phyloP scores from a whole-genome alignment of 2,888 invertebrate species.

The Anaspis maculata region DNA sequence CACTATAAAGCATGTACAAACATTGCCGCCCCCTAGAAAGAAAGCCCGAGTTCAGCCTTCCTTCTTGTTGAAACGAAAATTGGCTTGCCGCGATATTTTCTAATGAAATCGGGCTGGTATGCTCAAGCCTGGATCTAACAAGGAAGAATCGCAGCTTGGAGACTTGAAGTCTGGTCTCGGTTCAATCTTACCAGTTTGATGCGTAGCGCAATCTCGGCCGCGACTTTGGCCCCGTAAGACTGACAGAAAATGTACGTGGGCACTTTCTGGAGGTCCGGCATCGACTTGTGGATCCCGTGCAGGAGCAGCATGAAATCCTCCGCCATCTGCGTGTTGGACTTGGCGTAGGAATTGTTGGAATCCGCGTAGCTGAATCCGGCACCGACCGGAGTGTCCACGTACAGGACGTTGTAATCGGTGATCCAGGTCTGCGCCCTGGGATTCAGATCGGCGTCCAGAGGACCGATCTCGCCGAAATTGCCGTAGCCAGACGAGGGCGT shows the following conservation, averaged over 20 bases:
- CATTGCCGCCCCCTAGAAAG: too few species aligned
- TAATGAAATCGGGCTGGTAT: too few species aligned
- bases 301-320: constrained; percentile 67
- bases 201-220: constrained; percentile 80
- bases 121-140: too few species aligned
- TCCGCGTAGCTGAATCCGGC: constrained; percentile 74
- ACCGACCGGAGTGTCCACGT: constrained; percentile 87
- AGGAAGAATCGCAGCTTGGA: too few species aligned
- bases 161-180: too few species aligned
- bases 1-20: too few species aligned
- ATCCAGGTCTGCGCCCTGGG: constrained; percentile 50
- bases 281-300: constrained; percentile 54
- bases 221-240: constrained; percentile 92
- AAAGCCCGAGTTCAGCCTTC: too few species aligned
- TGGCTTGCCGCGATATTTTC: too few species aligned
- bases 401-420: constrained; percentile 59
- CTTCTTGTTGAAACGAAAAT: too few species aligned
- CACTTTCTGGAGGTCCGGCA: constrained; percentile 62
- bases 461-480: constrained; percentile 52
- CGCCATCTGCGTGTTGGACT: constrained; percentile 58
- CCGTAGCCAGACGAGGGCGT: constrained; percentile 50
- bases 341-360: constrained; percentile 42
- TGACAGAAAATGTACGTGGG: constrained; percentile 81
- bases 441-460: constrained; percentile 31
- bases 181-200: too few species aligned